These are phyloP conservation scores for Ichneumoninae sp. DNA, from an alignment of 2,888 invertebrate genomes.

Conservation along the genomic window DNA sequence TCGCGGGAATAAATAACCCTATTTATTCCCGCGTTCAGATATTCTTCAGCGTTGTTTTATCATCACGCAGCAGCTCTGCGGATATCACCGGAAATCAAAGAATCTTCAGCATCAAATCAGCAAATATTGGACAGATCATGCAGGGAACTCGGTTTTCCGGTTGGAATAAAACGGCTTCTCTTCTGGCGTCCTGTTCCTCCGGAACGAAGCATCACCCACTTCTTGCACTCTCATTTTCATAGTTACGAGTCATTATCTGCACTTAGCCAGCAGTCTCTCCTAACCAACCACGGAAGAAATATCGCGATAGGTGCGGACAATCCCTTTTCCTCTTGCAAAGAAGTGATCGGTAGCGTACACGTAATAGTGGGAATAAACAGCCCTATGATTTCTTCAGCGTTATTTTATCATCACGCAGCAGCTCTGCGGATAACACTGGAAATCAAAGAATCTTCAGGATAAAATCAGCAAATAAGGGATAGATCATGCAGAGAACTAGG, in stretches of 20 bases:
- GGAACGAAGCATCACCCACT: conserved; percentile 36
- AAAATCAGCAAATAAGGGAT: not conserved
- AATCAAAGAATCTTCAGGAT: not conserved
- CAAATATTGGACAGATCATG: not conserved
- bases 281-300: conserved; percentile 48
- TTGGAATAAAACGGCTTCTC: not conserved
- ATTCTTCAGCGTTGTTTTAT: not conserved
- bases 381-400: conserved; percentile 27
- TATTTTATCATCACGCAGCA: not conserved
- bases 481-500: not conserved
- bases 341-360: conserved; percentile 16
- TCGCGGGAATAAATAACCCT: conserved; percentile 27
- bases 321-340: conserved; percentile 26
- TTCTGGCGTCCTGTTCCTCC: not conserved
- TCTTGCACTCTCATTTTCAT: conserved; percentile 57
- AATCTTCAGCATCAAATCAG: not conserved
- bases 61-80: not conserved
- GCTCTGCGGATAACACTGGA: not conserved
- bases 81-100: not conserved
- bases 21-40: conserved; percentile 16
- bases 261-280: no score
- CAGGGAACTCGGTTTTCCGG: not conserved
- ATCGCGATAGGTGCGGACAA: conserved; percentile 44
- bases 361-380: conserved; percentile 18
- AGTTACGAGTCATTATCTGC: conserved; percentile 7